Evolutionary conservation across 2,888 invertebrate species (phyloP), one percentile per base, ranked within the genome.

Genomic region (Drosophila sordidula): DNA sequence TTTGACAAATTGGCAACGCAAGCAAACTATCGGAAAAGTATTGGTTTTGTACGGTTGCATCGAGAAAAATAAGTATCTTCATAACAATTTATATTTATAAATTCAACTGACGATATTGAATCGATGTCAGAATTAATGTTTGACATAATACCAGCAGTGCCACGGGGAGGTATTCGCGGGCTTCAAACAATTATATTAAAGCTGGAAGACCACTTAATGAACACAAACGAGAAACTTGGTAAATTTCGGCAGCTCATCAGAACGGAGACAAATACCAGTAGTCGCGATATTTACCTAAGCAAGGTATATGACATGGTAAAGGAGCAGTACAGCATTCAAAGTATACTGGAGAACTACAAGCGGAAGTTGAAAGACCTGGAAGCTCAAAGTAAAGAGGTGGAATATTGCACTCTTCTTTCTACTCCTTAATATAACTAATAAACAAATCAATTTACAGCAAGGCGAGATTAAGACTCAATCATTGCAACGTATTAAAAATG

Each of bases 151-250:
- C 42, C 51, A 0, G 34, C 51, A 4, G 36, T 12, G 3, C 16
- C 67, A 0, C 14, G 16, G 34, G 18, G 18, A 0, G 42, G 49
- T 12, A 9, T 18, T 1, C 0, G 3, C 6, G n/a, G 32, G 5
- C 51, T 75, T 4, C 42, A 32, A 45, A 1, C 0, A 1, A 26
- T 56, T 9, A 59, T 63, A 39, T 3, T 9, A 1, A 68, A 50
- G 3, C 25, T 69, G 14, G 56, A 54, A n/a, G 14, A 32, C 0
- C 69, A 64, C 8, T 29, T 75, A 9, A 52, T 9, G n/a, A 6
- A 6, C 5, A 74, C 59, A 4, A 75, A 78, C 42, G 75, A 42
- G 1, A 64, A 58, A 6, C 51, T 75, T n/a, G 69, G 26, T 0
- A 64, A 29, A 36, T 18, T 61, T 8, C 26, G 64, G 26, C 49